Percentiles rank a stretch among this genome's conserved stretches.
phyloP scores from a whole-genome alignment of 2,113 vertebrate species.

The Atractosteus spatula region DNA sequence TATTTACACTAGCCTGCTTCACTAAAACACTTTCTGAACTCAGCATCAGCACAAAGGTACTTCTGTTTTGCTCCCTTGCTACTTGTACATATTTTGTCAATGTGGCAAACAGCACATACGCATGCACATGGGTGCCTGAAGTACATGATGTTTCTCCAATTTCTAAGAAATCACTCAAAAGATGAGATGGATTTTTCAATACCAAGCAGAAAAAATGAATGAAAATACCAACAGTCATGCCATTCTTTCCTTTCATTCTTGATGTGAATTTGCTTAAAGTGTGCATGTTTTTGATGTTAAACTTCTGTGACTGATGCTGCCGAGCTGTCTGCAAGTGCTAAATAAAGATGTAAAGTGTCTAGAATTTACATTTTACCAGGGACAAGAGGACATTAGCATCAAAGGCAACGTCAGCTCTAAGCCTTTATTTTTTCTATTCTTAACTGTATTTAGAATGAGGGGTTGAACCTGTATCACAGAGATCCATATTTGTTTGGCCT shows the following conservation, averaged over 20 bases:
- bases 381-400: no score
- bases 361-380: no score
- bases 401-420: no score
- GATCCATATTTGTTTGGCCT: no score
- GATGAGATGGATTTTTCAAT: background rate
- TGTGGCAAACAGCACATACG: background rate
- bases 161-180: background rate
- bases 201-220: background rate
- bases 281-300: background rate
- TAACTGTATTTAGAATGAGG: no score
- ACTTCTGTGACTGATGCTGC: no score
- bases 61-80: background rate
- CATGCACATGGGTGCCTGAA: no score
- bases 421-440: no score
- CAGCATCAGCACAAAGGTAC: no score
- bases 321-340: no score
- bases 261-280: background rate
- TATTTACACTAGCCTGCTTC: background rate
- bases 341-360: no score
- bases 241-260: background rate
- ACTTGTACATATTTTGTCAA: background rate
- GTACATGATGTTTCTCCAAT: background rate
- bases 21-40: slow-evolving; percentile 4
- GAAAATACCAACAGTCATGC: background rate
- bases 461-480: no score